Evolutionary conservation across 2,797 vertebrate species (phyloP).

Genomic region (Crax fasciolata): DNA sequence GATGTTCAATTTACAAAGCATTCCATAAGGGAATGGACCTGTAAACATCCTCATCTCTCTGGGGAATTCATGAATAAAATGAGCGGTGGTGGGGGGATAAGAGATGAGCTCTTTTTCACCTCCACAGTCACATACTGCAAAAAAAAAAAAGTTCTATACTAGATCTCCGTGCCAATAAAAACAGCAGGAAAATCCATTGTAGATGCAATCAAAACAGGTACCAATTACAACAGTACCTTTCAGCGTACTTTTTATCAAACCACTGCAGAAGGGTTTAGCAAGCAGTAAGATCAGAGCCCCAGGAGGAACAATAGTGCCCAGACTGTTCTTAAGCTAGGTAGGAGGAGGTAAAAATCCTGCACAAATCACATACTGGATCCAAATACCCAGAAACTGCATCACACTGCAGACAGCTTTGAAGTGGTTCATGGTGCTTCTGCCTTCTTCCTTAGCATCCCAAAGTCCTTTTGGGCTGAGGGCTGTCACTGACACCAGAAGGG

Average conservation of each 20-base stretch:
- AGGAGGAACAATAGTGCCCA: not conserved
- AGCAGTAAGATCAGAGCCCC: not conserved
- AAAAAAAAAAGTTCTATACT: not conserved
- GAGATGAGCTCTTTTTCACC: not conserved
- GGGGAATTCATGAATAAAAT: not conserved
- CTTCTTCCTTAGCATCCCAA: not conserved
- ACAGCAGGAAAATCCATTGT: not conserved
- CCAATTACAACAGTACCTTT: not conserved
- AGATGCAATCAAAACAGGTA: not conserved
- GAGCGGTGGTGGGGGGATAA: not conserved
- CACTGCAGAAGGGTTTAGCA: not conserved
- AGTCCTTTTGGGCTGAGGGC: not conserved
- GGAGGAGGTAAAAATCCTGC: not conserved
- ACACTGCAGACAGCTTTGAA: accelerated
- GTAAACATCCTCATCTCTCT: not conserved
- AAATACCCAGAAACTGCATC: not conserved
- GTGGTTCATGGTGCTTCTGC: not conserved
- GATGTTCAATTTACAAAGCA: not conserved
- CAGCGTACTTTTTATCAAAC: not conserved
- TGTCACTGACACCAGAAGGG: not conserved
- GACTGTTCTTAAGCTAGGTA: not conserved
- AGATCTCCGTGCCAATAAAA: not conserved
- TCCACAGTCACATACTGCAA: accelerated
- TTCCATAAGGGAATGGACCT: not conserved
- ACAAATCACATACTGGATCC: not conserved